These are phyloP conservation scores for Varanus komodoensis DNA, from an alignment of 2,113 vertebrate genomes.

Conservation along the genomic window DNA sequence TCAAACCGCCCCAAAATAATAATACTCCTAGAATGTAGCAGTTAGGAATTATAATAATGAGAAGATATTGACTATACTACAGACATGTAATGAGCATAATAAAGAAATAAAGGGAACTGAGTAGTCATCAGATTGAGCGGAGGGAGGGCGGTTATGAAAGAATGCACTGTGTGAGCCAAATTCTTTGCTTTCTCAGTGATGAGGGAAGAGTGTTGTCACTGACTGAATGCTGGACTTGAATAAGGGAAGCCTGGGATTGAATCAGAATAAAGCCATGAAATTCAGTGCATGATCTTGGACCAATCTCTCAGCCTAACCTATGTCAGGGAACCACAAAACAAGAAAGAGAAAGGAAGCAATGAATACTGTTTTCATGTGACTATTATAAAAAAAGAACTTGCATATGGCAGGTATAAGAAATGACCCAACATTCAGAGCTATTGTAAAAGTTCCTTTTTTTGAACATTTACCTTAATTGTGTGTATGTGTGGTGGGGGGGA, in stretches of 20 bases:
- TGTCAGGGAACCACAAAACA: background rate
- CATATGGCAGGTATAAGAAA: background rate
- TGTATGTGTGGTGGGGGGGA: no score
- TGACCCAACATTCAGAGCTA: background rate
- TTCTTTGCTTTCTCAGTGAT: background rate
- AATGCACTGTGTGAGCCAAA: slow-evolving; percentile 23
- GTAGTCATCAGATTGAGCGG: slow-evolving; percentile 19
- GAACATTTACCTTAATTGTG: background rate
- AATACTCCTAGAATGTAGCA: slow-evolving; percentile 11
- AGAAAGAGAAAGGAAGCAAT: background rate
- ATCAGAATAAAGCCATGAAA: background rate
- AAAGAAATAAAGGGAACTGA: slow-evolving; percentile 35
- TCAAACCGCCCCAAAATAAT: slow-evolving; percentile 25
- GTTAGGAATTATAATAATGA: slow-evolving; percentile 13
- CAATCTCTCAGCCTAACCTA: background rate
- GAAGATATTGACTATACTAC: slow-evolving; percentile 13
- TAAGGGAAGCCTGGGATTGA: no score
- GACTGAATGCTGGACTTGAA: background rate
- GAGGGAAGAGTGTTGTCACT: background rate
- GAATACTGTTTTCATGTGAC: background rate
- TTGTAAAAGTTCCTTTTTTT: background rate
- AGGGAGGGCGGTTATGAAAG: background rate
- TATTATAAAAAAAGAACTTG: background rate
- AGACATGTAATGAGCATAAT: slow-evolving; percentile 31
- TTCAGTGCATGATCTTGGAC: background rate